A percentile compares a stretch with the other conserved stretches of the same genome.
Evolutionary conservation across 2,888 invertebrate species (phyloP).

Genomic region (Diaphora mendica): DNA sequence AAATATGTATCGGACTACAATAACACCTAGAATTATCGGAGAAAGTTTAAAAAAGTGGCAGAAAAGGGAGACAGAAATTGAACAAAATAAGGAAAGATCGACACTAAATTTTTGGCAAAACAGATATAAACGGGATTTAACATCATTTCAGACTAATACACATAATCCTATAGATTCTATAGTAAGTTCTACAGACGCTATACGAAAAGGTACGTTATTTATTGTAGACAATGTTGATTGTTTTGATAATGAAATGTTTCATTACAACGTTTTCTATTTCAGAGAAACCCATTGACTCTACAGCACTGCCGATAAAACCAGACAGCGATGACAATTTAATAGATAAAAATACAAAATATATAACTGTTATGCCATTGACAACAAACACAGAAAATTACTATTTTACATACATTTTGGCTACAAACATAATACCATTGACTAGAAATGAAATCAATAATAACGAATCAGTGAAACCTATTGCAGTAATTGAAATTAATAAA

Average conservation of each 20-base stretch:
- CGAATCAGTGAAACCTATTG: not conserved
- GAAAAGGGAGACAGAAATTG: not conserved
- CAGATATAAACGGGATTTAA: not conserved
- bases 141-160: not conserved
- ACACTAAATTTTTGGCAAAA: no score
- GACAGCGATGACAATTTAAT: not conserved
- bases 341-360: not conserved
- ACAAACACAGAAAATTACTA: slow-evolving; percentile 25
- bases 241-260: not conserved
- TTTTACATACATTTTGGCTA: slow-evolving; percentile 34
- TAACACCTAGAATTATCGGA: slow-evolving; percentile 13
- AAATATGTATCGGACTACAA: not conserved
- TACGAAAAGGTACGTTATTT: not conserved
- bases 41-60: not conserved
- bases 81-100: not conserved
- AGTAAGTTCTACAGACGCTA: not conserved
- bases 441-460: not conserved
- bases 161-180: no score
- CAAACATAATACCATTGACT: slow-evolving; percentile 9
- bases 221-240: not conserved
- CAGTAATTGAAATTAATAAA: not conserved
- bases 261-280: not conserved
- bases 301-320: not conserved
- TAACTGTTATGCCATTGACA: slow-evolving; percentile 7
- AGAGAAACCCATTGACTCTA: not conserved